Conservation (phyloP, 2,888 invertebrate genomes). For the Sphaerophoria taeniata region DNA sequence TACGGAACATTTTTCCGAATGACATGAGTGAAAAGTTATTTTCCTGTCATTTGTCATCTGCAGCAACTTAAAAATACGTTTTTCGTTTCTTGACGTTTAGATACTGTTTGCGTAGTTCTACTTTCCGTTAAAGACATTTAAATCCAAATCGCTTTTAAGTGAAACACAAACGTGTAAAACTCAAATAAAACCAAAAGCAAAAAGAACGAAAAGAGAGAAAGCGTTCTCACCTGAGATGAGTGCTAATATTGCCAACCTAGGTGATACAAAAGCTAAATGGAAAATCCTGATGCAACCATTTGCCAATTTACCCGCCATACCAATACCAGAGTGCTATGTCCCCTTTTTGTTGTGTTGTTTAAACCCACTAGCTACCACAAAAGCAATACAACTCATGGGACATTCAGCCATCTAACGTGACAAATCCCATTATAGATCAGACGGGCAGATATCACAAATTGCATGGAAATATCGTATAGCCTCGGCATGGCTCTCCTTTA, state of each 20-base stretch:
- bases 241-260: conserved; percentile 46
- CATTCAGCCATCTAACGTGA: conserved; percentile 78
- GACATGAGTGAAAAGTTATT: too few species aligned
- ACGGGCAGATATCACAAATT: conserved; percentile 79
- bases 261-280: conserved; percentile 60
- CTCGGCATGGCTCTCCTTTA: conserved; percentile 1
- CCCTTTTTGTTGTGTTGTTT: not conserved
- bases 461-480: conserved; percentile 50
- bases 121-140: too few species aligned
- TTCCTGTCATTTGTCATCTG: too few species aligned
- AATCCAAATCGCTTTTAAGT: not conserved
- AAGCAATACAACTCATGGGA: conserved; percentile 58
- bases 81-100: too few species aligned
- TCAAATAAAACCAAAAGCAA: conserved; percentile 10
- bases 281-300: conserved; percentile 59
- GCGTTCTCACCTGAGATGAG: conserved; percentile 51
- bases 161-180: not conserved
- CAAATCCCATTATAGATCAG: conserved; percentile 82
- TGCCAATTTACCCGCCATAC: conserved; percentile 35
- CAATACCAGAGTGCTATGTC: conserved; percentile 30
- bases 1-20: too few species aligned
- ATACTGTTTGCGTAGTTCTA: too few species aligned
- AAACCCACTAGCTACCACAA: conserved; percentile 34
- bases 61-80: too few species aligned
- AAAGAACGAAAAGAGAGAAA: conserved; percentile 10